Base-by-base conservation (phyloP, 2,113 vertebrate genomes). In the Chloropsis hardwickii region DNA sequence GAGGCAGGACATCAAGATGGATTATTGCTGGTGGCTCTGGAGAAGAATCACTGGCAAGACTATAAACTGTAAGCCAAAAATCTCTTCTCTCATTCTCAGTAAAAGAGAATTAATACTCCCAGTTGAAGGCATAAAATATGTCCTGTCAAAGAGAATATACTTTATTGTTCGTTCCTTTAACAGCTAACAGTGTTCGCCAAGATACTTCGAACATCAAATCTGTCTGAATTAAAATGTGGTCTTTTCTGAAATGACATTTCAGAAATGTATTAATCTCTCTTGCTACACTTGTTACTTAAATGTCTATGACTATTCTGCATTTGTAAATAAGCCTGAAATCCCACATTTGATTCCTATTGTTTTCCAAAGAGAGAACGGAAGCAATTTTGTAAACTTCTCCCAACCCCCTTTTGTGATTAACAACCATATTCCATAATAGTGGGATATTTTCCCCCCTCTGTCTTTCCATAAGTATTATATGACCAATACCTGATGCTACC, bases 141-240 rank as follows among this genome's bases (percentile, higher is more conserved):
- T 39, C 37, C 53, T 73, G 29, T 40, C 58, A 80, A 76, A 50
- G 14, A 72, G n/a, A 76, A 82, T 47, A 72, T 25, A 48, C 5
- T 64, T 56, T 22, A 79, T 27, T 60, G 21, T 6, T 48, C 0
- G 0, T 42, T 77, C 19, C 29, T 83, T 82, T 64, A 79, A 71
- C 25, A 80, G 73, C 16, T 40, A 79, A 47, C 12, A 44, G 4
- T 0, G 0, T 33, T 76, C 2, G 0, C 25, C 79, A 50, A 22
- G 47, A 15, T 18, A 67, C 61, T 77, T 86, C 42, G 61, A 79
- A 71, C 42, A 66, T 37, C 21, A 27, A 47, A 40, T 27, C 51
- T 28, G 11, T 45, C 73, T 54, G 35, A 73, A 51, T 50, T 37
- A 44, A 85, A 92, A 62, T 4, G 10, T 2, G 3, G 13, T 19